phyloP scores from a whole-genome alignment of 2,113 vertebrate genomes.

The Bambusicola thoracicus region DNA sequence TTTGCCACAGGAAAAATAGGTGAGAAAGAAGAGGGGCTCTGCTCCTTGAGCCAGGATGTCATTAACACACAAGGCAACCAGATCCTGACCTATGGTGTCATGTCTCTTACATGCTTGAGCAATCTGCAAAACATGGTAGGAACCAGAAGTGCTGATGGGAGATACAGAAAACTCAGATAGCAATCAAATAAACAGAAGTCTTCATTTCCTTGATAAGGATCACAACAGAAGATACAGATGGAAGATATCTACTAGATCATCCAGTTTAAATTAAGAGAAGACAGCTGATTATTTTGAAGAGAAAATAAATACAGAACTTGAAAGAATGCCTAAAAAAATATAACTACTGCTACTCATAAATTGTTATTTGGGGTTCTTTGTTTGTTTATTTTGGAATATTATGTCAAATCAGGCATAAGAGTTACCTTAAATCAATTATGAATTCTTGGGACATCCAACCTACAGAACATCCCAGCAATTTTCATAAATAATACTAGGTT shows the following conservation, averaged over 20 bases:
- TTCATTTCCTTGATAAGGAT: neutral
- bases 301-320: neutral
- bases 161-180: neutral
- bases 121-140: constrained; percentile 72
- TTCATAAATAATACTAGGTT: neutral
- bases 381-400: neutral
- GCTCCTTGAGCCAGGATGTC: constrained; percentile 88
- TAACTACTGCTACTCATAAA: neutral
- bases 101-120: constrained; percentile 83
- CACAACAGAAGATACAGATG: neutral
- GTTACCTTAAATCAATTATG: neutral
- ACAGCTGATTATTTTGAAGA: neutral
- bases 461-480: neutral
- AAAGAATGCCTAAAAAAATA: too few relatives aligned
- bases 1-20: constrained; percentile 82
- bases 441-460: neutral
- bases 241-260: neutral
- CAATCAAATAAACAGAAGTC: neutral
- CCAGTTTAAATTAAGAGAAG: neutral
- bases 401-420: neutral
- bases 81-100: constrained; percentile 83
- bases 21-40: constrained; percentile 90
- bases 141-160: neutral
- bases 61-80: constrained; percentile 90
- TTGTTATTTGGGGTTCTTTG: neutral